phyloP scores from a whole-genome alignment of 2,113 vertebrate species.

The Rhinichthys klamathensis region DNA sequence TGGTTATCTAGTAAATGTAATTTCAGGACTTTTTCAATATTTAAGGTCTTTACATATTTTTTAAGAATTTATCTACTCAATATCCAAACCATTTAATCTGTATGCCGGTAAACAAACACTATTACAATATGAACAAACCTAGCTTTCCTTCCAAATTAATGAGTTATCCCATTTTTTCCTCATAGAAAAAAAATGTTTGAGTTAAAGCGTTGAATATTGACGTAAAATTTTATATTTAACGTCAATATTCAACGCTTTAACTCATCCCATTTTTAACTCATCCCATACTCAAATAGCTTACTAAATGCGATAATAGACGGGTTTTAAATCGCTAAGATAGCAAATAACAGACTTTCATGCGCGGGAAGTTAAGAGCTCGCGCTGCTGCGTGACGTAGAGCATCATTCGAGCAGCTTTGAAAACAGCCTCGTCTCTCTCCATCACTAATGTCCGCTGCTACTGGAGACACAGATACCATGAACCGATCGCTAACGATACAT shows the following conservation, averaged over 20 bases:
- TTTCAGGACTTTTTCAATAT: background rate
- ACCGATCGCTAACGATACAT: constrained; percentile 61
- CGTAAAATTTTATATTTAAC: too few relatives aligned
- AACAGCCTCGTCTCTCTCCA: constrained; percentile 46
- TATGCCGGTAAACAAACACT: background rate
- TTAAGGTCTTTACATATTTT: too few relatives aligned
- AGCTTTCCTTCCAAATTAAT: background rate
- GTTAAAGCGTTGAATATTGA: background rate
- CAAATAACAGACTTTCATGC: background rate
- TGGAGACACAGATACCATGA: constrained; percentile 65
- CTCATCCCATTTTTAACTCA: too few relatives aligned
- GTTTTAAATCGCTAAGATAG: background rate
- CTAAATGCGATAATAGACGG: background rate
- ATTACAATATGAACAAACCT: background rate
- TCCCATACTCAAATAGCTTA: background rate
- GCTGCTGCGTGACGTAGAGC: constrained; percentile 17
- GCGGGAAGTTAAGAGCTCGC: constrained; percentile 18
- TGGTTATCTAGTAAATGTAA: background rate
- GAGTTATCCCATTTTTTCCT: background rate
- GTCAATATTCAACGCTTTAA: too few relatives aligned
- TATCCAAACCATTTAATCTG: background rate
- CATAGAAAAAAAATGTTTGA: background rate
- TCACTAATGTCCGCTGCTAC: constrained; percentile 66
- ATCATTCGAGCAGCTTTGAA: constrained; percentile 42
- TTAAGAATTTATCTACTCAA: background rate